These are phyloP conservation scores for Alentia gelatinosa DNA, from an alignment of 2,888 invertebrate species.

Conservation along the genomic window DNA sequence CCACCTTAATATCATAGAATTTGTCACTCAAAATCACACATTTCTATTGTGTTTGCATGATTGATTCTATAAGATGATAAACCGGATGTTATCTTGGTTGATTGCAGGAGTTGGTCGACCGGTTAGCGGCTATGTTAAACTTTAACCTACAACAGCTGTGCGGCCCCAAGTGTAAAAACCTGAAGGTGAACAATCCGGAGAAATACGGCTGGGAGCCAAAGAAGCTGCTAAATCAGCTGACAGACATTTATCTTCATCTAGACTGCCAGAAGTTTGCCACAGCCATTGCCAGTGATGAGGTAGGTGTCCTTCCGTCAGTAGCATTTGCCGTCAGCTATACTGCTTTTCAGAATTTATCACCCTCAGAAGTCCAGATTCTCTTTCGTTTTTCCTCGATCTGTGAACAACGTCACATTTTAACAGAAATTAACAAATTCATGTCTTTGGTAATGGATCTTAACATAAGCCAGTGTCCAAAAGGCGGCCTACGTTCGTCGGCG, in stretches of 20 bases:
- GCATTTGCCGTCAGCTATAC: too few relatives aligned
- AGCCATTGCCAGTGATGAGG: conserved; percentile 97
- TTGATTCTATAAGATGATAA: too few relatives aligned
- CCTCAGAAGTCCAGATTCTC: background rate
- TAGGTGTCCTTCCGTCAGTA: conserved; percentile 82
- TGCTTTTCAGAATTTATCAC: background rate
- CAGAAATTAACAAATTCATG: too few relatives aligned
- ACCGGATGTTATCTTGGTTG: too few relatives aligned
- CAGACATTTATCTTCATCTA: conserved; percentile 97
- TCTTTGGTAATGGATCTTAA: too few relatives aligned
- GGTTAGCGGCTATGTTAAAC: conserved; percentile 98
- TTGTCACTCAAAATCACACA: too few relatives aligned
- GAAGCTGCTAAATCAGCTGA: conserved; percentile 92
- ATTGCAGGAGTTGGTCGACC: conserved; percentile 90
- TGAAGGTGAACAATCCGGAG: conserved; percentile 94
- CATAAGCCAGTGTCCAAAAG: too few relatives aligned
- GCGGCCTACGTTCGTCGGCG: too few relatives aligned
- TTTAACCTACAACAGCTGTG: conserved; percentile 98
- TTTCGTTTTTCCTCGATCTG: too few relatives aligned
- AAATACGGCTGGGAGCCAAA: conserved; percentile 99
- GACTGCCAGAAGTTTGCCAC: conserved; percentile 89
- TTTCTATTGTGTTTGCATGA: too few relatives aligned
- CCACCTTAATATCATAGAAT: too few relatives aligned
- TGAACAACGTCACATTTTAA: too few relatives aligned
- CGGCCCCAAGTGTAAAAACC: conserved; percentile 94